Evolutionary conservation across 2,888 invertebrate genomes (phyloP), one percentile per base, ranked within the genome.

Genomic region (Sphaerophoria rueppellii): DNA sequence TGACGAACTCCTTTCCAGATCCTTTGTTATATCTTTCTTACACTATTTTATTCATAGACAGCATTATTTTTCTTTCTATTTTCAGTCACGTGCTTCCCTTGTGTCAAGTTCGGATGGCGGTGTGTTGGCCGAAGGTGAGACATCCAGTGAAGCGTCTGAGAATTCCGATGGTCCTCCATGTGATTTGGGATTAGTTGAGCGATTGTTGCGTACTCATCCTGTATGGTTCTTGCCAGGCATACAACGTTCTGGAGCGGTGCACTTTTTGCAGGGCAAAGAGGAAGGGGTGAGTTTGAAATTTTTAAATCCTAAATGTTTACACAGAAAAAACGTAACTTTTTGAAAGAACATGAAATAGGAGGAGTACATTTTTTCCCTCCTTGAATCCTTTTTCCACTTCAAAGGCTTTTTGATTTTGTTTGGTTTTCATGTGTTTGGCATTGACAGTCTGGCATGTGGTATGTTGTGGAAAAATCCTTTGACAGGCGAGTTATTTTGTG

Each of bases 151-250:
- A 89, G 94, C 94, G 87, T 94, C 94, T 6, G 93, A 93, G 57
- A 93, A 93, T 87, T 89, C 91, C 69, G 90, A 91, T 87, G 89
- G 89, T 86, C 95, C 95, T 86, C 96, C 96, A 86, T 97, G 97
- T 91, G 96, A 96, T 93, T 95, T 97, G 90, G 95, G 96, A 32
- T 93, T 97, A 87, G 93, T 97, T 90, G 98, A 98, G 91, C 94
- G 98, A 87, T 94, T 98, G 88, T 95, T 97, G 90, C 94, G 97
- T 87, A 97, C 97, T 43, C 98, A 98, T 92, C 97, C 98, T 55
- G 97, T 99, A 89, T 99, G 99, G 99, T 98, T 97, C 92, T 93
- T 98, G 85, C 97, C 98, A 0, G 97, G 97, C 50, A 96, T 98
- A 70, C 98, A 98, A 90, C 94, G 98, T 87, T 96, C 97, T 73